A percentile compares a stretch with the other conserved stretches of the same genome.
Conservation (phyloP, 2,113 vertebrate genomes). For the Tetraodon nigroviridis region DNA sequence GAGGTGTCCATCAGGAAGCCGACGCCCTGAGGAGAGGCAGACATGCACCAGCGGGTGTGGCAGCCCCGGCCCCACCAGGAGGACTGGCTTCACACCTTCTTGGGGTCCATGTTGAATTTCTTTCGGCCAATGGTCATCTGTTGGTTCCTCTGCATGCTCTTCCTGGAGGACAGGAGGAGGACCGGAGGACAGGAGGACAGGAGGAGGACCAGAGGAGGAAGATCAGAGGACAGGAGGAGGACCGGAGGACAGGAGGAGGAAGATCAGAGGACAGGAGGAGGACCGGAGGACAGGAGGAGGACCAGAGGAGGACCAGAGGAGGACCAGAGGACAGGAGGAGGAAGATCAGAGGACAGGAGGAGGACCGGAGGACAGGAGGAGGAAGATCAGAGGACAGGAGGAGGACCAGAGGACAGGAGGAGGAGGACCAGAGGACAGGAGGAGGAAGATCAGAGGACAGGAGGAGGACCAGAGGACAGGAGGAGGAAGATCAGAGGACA, state of each 20-base stretch:
- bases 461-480: no score
- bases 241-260: not conserved
- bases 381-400: conserved; percentile 2
- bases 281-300: no score
- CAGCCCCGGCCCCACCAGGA: no score
- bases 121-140: conserved; percentile 97
- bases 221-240: not conserved
- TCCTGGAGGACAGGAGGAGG: conserved; percentile 70
- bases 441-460: no score
- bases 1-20: conserved; percentile 90
- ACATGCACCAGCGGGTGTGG: not conserved
- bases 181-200: no score
- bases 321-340: no score
- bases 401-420: not conserved
- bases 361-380: conserved; percentile 27
- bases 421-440: not conserved
- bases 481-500: no score
- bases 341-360: no score
- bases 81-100: conserved; percentile 79
- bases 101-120: conserved; percentile 99
- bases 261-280: no score
- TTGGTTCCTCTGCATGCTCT: conserved; percentile 97
- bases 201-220: not conserved
- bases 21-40: conserved; percentile 80
- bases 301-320: no score